Evolutionary conservation across 2,113 vertebrate genomes (phyloP).

Genomic region (Notothenia coriiceps): DNA sequence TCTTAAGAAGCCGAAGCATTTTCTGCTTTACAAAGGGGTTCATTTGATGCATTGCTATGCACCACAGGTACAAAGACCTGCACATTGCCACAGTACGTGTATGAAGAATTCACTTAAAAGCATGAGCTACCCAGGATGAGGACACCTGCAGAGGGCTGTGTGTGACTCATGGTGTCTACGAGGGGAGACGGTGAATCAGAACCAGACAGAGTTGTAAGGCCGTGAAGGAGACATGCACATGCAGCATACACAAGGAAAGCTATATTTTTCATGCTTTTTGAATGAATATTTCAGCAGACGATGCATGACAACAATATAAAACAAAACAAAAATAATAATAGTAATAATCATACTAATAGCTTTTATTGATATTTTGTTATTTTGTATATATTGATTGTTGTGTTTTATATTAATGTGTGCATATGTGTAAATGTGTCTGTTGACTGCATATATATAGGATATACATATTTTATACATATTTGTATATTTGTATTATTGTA

Average conservation of each 20-base stretch:
- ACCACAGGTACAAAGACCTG: constrained; percentile 28
- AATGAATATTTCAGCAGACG: constrained; percentile 12
- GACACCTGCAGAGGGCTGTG: constrained; percentile 28
- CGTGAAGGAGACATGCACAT: constrained; percentile 30
- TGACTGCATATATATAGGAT: too few relatives aligned
- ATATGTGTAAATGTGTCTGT: too few relatives aligned
- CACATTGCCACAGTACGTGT: constrained; percentile 15
- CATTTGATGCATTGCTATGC: constrained; percentile 31
- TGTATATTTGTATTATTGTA: too few relatives aligned
- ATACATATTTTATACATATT: too few relatives aligned
- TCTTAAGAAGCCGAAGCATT: not conserved
- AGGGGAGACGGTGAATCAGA: constrained; percentile 30
- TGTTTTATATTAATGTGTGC: too few relatives aligned
- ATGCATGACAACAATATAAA: not conserved
- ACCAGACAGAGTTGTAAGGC: constrained; percentile 18
- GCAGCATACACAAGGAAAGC: constrained; percentile 9
- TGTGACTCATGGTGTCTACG: constrained; percentile 29
- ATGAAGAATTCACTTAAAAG: constrained; percentile 30
- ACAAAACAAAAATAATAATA: not conserved
- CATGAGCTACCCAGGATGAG: constrained; percentile 14
- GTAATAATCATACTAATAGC: not conserved
- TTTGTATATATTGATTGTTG: too few relatives aligned
- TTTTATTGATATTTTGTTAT: too few relatives aligned
- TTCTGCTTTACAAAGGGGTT: constrained; percentile 21
- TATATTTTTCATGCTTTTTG: constrained; percentile 7